phyloP scores from a whole-genome alignment of 2,113 vertebrate genomes.

The Phalacrocorax aristotelis region DNA sequence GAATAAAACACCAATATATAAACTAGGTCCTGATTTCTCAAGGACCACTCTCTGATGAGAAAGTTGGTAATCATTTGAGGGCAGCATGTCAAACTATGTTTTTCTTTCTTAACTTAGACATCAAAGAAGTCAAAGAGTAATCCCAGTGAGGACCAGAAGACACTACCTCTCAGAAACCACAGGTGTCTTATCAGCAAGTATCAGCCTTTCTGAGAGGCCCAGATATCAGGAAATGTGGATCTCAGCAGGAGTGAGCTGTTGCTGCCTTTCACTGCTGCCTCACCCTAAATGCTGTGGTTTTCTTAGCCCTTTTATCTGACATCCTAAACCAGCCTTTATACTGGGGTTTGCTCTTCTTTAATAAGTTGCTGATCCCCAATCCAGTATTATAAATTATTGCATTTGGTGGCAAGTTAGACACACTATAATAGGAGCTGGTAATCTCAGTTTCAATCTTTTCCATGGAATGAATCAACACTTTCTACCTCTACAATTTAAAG shows the following conservation, averaged over 20 bases:
- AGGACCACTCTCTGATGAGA: not conserved
- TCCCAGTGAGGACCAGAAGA: not conserved
- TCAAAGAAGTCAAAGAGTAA: not conserved
- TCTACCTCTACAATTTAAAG: not conserved
- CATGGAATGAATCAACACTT: not conserved
- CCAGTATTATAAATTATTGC: not conserved
- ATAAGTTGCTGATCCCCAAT: not conserved
- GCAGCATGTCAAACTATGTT: not conserved
- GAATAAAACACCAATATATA: not conserved
- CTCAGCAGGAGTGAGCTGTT: not conserved
- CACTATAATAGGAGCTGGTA: not conserved
- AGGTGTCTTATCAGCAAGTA: not conserved
- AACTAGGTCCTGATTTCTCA: not conserved
- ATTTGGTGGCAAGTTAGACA: not conserved
- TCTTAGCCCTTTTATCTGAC: not conserved
- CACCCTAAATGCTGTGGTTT: not conserved
- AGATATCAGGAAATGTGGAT: not conserved
- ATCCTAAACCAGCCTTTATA: not conserved
- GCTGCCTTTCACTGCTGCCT: not conserved
- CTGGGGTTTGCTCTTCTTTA: not conserved
- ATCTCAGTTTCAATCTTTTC: not conserved
- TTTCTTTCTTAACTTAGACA: not conserved
- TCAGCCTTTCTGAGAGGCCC: not conserved
- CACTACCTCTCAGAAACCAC: not conserved
- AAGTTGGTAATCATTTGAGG: not conserved